Evolutionary conservation across 2,797 vertebrate genomes (phyloP).

Genomic region (Esox masquinongy): DNA sequence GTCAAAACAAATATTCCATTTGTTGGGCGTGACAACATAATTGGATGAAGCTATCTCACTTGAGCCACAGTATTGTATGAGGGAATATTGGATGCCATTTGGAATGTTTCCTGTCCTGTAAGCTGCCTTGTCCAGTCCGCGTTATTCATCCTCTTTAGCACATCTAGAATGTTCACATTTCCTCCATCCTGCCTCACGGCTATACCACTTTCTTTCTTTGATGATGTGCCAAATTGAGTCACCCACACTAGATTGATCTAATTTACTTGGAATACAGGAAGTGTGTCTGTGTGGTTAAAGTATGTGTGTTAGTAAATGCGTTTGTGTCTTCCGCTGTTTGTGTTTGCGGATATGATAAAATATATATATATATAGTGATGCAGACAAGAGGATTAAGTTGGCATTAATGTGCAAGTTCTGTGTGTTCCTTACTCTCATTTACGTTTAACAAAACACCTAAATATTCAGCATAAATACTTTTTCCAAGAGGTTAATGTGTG

Average conservation of each 20-base stretch:
- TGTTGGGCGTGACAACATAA: neutral
- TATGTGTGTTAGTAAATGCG: neutral
- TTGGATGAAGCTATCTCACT: neutral
- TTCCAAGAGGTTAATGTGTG: too few species aligned
- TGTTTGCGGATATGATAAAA: neutral
- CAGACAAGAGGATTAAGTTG: too few species aligned
- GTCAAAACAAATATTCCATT: neutral
- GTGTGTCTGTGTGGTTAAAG: slow-evolving; percentile 1
- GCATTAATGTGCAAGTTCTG: too few species aligned
- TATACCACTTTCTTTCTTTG: too few species aligned
- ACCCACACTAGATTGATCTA: neutral
- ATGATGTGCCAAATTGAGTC: too few species aligned
- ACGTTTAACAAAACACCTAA: too few species aligned
- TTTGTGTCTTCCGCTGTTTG: neutral
- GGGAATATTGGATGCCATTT: neutral
- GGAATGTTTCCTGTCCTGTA: neutral
- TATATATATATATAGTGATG: neutral
- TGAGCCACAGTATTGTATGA: neutral
- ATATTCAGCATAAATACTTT: too few species aligned
- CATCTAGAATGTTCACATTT: neutral
- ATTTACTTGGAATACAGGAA: neutral
- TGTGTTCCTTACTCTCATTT: too few species aligned
- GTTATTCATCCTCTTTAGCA: neutral
- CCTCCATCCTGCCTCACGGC: too few species aligned
- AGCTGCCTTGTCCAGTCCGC: neutral